These are phyloP conservation scores for Corythornis vintsioides DNA, from an alignment of 2,113 vertebrate genomes.

Conservation along the genomic window DNA sequence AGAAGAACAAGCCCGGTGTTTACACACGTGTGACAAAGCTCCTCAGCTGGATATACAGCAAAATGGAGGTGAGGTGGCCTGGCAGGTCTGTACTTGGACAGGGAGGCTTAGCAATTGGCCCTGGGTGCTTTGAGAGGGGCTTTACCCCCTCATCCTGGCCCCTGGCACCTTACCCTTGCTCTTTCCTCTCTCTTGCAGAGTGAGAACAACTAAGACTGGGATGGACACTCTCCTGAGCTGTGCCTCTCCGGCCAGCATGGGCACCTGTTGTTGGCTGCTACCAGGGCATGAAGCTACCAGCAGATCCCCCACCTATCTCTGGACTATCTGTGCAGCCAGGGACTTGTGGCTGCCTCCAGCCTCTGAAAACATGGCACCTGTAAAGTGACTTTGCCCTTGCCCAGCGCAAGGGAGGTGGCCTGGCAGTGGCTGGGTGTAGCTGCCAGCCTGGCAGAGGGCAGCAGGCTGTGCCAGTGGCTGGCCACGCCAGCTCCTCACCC, in stretches of 20 bases:
- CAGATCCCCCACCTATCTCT: background rate
- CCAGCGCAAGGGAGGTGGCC: background rate
- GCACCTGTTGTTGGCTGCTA: background rate
- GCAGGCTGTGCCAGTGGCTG: background rate
- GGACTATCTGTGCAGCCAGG: background rate
- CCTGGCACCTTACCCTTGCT: background rate
- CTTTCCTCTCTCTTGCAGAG: constrained; percentile 8
- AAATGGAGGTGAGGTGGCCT: constrained; percentile 84
- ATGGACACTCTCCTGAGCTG: background rate
- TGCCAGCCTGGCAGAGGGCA: background rate
- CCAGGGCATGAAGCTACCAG: background rate
- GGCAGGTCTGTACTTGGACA: background rate
- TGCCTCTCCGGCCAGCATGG: rapidly evolving
- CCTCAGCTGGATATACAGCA: constrained; percentile 88
- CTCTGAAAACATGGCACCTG: background rate
- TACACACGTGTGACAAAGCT: constrained; percentile 84
- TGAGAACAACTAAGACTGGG: background rate
- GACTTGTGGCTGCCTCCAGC: background rate
- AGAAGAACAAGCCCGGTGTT: constrained; percentile 85
- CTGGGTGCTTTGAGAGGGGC: rapidly evolving
- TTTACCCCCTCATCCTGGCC: background rate
- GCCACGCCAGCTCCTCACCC: background rate
- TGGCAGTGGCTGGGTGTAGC: background rate
- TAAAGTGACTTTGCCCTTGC: background rate
- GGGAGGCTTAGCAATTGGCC: rapidly evolving